These are phyloP conservation scores for Esox lucius DNA, from an alignment of 2,797 vertebrate genomes.

Conservation along the genomic window DNA sequence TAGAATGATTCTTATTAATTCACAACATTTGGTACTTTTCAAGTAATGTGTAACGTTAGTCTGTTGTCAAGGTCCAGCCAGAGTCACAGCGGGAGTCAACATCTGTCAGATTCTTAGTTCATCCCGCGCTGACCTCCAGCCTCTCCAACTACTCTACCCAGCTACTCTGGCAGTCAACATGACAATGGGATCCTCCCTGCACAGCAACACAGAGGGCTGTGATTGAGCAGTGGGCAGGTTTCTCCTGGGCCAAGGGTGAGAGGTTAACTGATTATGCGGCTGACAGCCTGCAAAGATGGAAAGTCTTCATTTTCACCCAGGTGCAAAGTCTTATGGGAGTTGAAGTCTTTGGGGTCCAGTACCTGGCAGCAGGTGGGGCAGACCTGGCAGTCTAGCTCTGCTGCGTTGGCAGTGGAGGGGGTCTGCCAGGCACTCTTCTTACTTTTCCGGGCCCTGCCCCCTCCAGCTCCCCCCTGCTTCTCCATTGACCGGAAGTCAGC, in stretches of 20 bases:
- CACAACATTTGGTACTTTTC: slow-evolving; percentile 13
- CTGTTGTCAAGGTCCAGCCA: background rate
- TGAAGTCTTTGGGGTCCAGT: slow-evolving; percentile 85
- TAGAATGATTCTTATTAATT: slow-evolving; percentile 20
- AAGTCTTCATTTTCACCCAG: slow-evolving; percentile 87
- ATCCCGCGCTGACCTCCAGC: background rate
- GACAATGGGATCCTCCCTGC: slow-evolving; percentile 28
- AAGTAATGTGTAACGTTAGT: too few species aligned
- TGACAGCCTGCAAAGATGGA: slow-evolving; percentile 93
- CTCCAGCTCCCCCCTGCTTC: slow-evolving; percentile 67
- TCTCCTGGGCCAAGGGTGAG: background rate
- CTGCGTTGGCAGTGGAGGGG: slow-evolving; percentile 46
- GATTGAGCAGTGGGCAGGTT: slow-evolving; percentile 15
- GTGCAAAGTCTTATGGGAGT: slow-evolving; percentile 88
- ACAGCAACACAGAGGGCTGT: slow-evolving; percentile 32
- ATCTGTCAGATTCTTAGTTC: background rate
- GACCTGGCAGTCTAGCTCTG: slow-evolving; percentile 87
- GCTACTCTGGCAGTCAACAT: slow-evolving; percentile 22
- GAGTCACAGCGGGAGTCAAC: slow-evolving; percentile 14
- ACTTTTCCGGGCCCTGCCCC: slow-evolving; percentile 83
- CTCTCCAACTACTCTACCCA: slow-evolving; percentile 20
- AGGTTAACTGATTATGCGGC: slow-evolving; percentile 92
- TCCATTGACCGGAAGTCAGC: slow-evolving; percentile 78
- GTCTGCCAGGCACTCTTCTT: slow-evolving; percentile 88
- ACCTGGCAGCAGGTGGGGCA: slow-evolving; percentile 95